Percentiles rank a stretch among this genome's conserved stretches.
These are phyloP conservation scores for Eutolmus rufibarbis DNA, from an alignment of 2,888 invertebrate genomes.

Conservation along the genomic window DNA sequence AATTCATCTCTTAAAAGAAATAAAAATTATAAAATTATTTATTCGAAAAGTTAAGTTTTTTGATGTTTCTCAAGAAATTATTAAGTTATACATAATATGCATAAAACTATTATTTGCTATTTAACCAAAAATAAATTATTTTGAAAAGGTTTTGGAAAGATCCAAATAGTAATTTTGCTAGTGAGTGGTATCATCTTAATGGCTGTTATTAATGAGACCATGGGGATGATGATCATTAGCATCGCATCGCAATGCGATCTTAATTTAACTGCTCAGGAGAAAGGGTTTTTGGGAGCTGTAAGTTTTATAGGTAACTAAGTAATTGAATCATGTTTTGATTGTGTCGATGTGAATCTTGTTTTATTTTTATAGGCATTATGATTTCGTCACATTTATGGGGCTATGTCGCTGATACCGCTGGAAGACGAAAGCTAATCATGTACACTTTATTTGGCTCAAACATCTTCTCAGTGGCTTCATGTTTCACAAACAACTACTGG, in stretches of 20 bases:
- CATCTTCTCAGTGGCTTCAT: conserved; percentile 64
- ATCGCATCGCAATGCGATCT: conserved; percentile 77
- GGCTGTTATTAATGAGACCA: conserved; percentile 74
- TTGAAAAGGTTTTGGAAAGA: conserved; percentile 69
- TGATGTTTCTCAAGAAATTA: neutral
- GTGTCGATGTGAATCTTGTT: conserved; percentile 10
- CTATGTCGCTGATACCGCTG: conserved; percentile 66
- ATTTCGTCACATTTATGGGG: conserved; percentile 69
- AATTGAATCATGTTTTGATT: neutral
- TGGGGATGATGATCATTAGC: conserved; percentile 72
- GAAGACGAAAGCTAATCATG: conserved; percentile 64
- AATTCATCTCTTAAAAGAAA: no score
- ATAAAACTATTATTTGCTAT: no score
- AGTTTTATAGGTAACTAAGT: conserved; percentile 69
- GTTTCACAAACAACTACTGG: conserved; percentile 64
- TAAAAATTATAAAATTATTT: no score
- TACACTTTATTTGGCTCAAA: conserved; percentile 64
- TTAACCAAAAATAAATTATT: neutral
- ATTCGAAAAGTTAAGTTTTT: no score
- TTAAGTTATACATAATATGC: no score
- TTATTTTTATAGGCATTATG: conserved; percentile 62
- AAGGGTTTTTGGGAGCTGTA: conserved; percentile 71
- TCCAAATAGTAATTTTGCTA: conserved; percentile 69
- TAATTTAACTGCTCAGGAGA: conserved; percentile 65
- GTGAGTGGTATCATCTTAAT: conserved; percentile 70